Evolutionary conservation across 2,888 invertebrate genomes (phyloP), one percentile per base, ranked within the genome.

Genomic region (Zeuzera pyrina): DNA sequence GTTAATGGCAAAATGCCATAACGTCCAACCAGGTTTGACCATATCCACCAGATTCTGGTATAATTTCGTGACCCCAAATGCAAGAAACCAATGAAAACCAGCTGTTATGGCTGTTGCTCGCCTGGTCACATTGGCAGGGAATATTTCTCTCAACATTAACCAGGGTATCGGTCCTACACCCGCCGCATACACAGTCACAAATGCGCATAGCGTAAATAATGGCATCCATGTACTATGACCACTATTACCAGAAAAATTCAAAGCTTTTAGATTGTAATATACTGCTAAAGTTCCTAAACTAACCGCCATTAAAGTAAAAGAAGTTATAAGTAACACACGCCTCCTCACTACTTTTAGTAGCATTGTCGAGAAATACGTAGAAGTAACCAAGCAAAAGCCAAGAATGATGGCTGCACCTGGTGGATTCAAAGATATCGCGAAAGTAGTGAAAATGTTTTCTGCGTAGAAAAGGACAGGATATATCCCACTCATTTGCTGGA

Each of bases 141-240:
- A 88, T 23, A 91, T 78, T 59, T 91, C 91, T 28, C 90, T 74
- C 12, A 87, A 49, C 84, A 91, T 87, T 50, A 91, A 64, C 90
- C 91, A 91, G 1, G 91, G 91, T 14, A 91, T 87, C 0, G 91
- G 90, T 0, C 91, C 91, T 12, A 86, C 87, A 1, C 91, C 91
- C 13, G 88, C 62, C 0, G 89, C 87, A 49, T 89, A 91, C 0
- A 84, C 78, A 3, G 84, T 71, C 2, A 89, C 86, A 51, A 84
- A 89, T 5, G 86, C 39, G 6, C 86, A 79, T 5, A 90, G 54
- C 12, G 85, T 76, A 0, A 84, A 56, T 1, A 90, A 56, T 0
- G 90, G 89, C 2, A 89, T 49, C 86, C 87, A 87, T 0, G 69
- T 67, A 19, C 52, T 58, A 8, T 35, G 40, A 0, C 46, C 24